Evolutionary conservation across 1,140 invertebrate species (phyloP), one percentile per base, ranked within the genome.

Genomic region (Myzus persicae): DNA sequence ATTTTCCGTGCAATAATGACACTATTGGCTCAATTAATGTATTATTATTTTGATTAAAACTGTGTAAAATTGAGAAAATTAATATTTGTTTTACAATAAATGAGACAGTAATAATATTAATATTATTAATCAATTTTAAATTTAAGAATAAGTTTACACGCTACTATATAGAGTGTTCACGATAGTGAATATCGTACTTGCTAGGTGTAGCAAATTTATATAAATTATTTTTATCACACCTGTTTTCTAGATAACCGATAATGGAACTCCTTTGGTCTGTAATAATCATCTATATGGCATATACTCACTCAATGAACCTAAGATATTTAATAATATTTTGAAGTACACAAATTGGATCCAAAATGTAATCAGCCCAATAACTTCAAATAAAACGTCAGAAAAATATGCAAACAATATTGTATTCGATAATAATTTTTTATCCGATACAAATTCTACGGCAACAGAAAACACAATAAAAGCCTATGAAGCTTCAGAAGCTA

Each of bases 331-430:
- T 67, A 59, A 90, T 8, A 90, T 90, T 67, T 59, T 90, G 1
- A 90, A 90, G 26, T 90, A 90, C 89, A 59, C n/a, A 2, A 67
- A 44, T 67, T 90, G 89, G 89, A 90, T 90, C 8, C 38, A 42
- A 42, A 90, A 44, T 90, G 1, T 67, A n/a, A 90, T 59, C 22
- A 20, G 18, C 11, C 36, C 24, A 8, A 42, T 26, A n/a, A n/a
- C 38, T 90, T 20, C 40, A 14, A 8, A 59, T 51, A 31, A 26
- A 54, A 40, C 0, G 3, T n/a, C 31, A 38, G 31, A 36, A 46
- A 46, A 22, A 87, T 24, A 36, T 36, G 20, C 7, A 2, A 38
- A 22, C 9, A 44, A 26, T 31, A 4, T 38, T 42, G 2, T 42
- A 67, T 6, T 8, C 4, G 38, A 36, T 90, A 9, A 67, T 90